phyloP scores from a whole-genome alignment of 2,797 vertebrate species.

The Cephalopachus bancanus region DNA sequence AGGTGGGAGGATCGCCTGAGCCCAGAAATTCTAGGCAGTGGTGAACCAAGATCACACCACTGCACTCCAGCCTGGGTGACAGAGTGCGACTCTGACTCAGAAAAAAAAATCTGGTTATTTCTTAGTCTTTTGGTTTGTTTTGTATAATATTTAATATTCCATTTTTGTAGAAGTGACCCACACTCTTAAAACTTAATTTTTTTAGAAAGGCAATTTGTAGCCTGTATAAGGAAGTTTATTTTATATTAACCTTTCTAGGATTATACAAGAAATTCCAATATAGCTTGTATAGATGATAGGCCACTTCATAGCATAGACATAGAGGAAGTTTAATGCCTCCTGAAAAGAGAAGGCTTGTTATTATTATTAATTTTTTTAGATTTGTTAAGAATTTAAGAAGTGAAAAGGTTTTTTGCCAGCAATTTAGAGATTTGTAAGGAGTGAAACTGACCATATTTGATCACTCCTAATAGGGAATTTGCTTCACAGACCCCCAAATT shows the following conservation, averaged over 20 bases:
- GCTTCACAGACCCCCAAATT: not conserved
- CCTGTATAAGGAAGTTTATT: not conserved
- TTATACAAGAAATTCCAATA: not conserved
- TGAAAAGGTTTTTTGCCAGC: not conserved
- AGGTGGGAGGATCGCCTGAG: no score
- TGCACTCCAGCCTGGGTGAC: no score
- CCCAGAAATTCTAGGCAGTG: no score
- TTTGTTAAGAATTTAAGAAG: not conserved
- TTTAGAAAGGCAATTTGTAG: conserved; percentile 13
- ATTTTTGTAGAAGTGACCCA: not conserved
- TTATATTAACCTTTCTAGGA: not conserved
- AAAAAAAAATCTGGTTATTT: not conserved
- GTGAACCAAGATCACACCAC: no score
- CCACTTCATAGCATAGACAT: not conserved
- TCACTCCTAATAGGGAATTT: not conserved
- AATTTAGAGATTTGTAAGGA: not conserved
- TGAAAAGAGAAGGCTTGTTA: conserved; percentile 7
- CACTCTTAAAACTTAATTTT: conserved; percentile 16
- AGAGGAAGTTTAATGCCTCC: not conserved
- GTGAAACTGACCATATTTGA: not conserved
- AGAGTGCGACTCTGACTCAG: no score
- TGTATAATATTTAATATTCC: not conserved
- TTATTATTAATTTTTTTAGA: not conserved
- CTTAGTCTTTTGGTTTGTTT: not conserved
- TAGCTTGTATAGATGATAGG: not conserved